Evolutionary conservation across 1,140 invertebrate species (phyloP), one percentile per base, ranked within the genome.

Genomic region (Drosophila chauvacae): DNA sequence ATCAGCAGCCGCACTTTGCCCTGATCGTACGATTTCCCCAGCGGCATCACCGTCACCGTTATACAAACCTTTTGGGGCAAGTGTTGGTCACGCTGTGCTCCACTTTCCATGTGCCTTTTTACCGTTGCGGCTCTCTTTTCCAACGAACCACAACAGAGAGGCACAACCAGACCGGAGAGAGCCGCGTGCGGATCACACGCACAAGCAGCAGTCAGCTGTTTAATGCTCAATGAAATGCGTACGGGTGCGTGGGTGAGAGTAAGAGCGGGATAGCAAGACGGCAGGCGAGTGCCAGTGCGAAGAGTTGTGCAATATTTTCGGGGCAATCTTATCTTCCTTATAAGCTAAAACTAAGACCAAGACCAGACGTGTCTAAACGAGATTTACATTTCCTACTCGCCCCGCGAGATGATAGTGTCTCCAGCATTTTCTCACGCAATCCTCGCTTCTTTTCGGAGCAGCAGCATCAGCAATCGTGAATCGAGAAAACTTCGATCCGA

Each of bases 11-110:
- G 70, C 23, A 73, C 70, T 73, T 72, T 73, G 68, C 37, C 68
- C 70, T 30, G 70, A 73, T 73, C 70, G 68, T 73, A 72, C 68
- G 70, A 73, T 73, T 73, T 73, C 70, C 68, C 66, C 65, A 70
- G 64, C 28, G 39, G 65, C 69, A 71, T 26, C 65, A 47, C 47
- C 47, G n/a, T 48, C 47, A 18, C 70, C 69, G 57, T 55, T 69
- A 57, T 1, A 42, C 55, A 44, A 57, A 44, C 35, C 23, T 57
- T 57, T 42, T 65, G 68, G 65, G 69, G 65, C 69, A 72, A 41
- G 45, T 20, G 18, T 68, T 68, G 42, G 62, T 69, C 66, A 69
- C 28, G 23, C 61, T 51, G 16, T 59, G 70, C 45, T 72, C 70
- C 55, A 73, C 70, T 73, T 73, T 73, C 70, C 53, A 60, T 60